phyloP scores from a whole-genome alignment of 2,113 vertebrate genomes.

The Odontesthes bonariensis region DNA sequence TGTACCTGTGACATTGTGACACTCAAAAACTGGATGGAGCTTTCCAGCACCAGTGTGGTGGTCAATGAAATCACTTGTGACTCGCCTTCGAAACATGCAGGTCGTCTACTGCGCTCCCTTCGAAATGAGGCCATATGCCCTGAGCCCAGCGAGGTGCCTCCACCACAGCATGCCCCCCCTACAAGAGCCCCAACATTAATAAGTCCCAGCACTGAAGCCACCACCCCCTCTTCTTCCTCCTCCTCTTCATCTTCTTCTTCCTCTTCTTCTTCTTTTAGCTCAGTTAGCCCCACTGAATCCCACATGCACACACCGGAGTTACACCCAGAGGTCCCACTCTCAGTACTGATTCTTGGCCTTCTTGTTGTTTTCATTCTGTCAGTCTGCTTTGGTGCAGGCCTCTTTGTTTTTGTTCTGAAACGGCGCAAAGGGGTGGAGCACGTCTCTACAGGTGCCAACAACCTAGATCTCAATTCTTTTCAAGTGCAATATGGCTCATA shows the following conservation, averaged over 20 bases:
- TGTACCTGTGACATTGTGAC: slow-evolving; percentile 95
- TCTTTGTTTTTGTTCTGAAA: slow-evolving; percentile 97
- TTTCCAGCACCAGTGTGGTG: slow-evolving; percentile 91
- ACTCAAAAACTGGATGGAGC: slow-evolving; percentile 97
- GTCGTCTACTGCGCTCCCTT: slow-evolving; percentile 92
- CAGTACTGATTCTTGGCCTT: slow-evolving; percentile 95
- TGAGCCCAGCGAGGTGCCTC: slow-evolving; percentile 83
- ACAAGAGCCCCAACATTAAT: slow-evolving; percentile 84
- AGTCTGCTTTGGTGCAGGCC: slow-evolving; percentile 95
- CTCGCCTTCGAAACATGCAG: slow-evolving; percentile 92
- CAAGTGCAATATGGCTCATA: slow-evolving; percentile 97
- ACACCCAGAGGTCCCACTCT: slow-evolving; percentile 93
- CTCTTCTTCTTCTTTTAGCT: slow-evolving; percentile 47
- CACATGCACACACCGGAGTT: slow-evolving; percentile 83
- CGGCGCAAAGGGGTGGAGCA: slow-evolving; percentile 92
- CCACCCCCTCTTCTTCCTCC: slow-evolving; percentile 46
- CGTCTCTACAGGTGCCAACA: slow-evolving; percentile 85
- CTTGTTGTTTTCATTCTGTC: slow-evolving; percentile 97
- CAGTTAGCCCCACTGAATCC: slow-evolving; percentile 85
- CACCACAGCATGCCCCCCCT: slow-evolving; percentile 72
- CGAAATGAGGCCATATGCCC: slow-evolving; percentile 95
- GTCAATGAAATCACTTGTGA: slow-evolving; percentile 97
- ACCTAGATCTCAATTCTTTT: slow-evolving; percentile 93
- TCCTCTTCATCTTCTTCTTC: slow-evolving; percentile 32
- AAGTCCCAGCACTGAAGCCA: slow-evolving; percentile 85